Evolutionary conservation across 2,797 vertebrate genomes (phyloP).

Genomic region (Helarctos malayanus): DNA sequence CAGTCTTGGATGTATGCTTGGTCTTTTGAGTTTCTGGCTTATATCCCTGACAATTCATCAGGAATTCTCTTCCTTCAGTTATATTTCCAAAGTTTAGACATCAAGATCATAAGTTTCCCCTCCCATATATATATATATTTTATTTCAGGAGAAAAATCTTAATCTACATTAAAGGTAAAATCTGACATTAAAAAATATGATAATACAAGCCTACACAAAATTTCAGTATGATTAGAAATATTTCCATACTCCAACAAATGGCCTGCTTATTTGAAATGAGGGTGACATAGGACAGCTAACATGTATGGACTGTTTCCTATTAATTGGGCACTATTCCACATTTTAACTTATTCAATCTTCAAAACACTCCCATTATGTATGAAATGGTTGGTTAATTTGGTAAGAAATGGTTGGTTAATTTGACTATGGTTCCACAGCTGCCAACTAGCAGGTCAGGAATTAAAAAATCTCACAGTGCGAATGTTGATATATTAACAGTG

Average conservation of each 20-base stretch:
- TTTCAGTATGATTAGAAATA: slow-evolving; percentile 57
- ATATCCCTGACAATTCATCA: background rate
- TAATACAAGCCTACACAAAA: background rate
- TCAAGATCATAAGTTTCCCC: background rate
- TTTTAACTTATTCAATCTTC: slow-evolving; percentile 49
- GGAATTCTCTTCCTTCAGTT: background rate
- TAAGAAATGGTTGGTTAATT: background rate
- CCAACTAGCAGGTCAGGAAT: background rate
- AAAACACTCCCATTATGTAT: background rate
- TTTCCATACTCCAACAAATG: background rate
- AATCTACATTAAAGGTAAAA: background rate
- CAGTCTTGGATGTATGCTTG: background rate
- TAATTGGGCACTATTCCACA: background rate
- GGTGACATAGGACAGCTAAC: background rate
- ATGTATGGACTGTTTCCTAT: background rate
- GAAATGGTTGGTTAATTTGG: background rate
- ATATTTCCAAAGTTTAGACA: background rate
- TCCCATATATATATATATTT: background rate
- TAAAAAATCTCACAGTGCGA: slow-evolving; percentile 3
- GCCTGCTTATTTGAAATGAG: slow-evolving; percentile 10
- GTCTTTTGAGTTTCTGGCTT: slow-evolving; percentile 27
- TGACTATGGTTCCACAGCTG: background rate
- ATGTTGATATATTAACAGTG: background rate
- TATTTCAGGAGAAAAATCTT: slow-evolving; percentile 41
- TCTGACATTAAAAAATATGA: slow-evolving; percentile 41